Base-by-base conservation (phyloP, 35 echinoderm and acorn worm species). In the Hemicentrotus pulcherrimus region DNA sequence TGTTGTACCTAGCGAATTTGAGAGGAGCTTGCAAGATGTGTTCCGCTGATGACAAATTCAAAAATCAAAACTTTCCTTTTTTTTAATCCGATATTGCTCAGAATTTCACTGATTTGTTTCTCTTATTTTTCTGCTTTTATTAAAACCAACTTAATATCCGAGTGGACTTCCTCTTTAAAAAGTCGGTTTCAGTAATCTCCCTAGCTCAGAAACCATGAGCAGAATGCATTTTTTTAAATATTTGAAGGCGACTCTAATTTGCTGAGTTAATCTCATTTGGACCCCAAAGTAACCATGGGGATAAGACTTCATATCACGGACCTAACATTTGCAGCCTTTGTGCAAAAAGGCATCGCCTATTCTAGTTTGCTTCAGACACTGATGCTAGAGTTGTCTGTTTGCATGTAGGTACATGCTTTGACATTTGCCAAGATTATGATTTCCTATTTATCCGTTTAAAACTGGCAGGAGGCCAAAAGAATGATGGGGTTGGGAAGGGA, bases 261-360 rank as follows among this genome's bases (percentile, higher is more conserved):
- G 94, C 32, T 78, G 65, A 78, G 24, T 78, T 78, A 78, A 78
- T 78, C 65, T 78, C 5, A 78, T 78, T 78, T 78, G 65, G 65
- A 78, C 19, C 65, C 19, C 7, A 78, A 78, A 78, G 65, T n/a
- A 78, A 78, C 19, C 22, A 78, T 28, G 24, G 65, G 19, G 22
- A 78, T n/a, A 78, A 4, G 65, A 78, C n/a, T 78, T 78, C 65
- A 78, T 78, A n/a, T 78, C 28, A 78, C 65, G 0, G 65, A 78
- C 65, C 61, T 9, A 55, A 11, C 50, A 55, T 78, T n/a, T 78
- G 24, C 28, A 28, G 4, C 22, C 65, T 78, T 4, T 15, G 65
- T 78, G 65, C 65, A n/a, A 78, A 78, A 78, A 8, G 4, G 24
- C 65, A 78, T 78, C 65, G n/a, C 28, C 65, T 0, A 78, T 78